Conservation (phyloP, 2,113 vertebrate genomes). For the Dicentrarchus labrax region DNA sequence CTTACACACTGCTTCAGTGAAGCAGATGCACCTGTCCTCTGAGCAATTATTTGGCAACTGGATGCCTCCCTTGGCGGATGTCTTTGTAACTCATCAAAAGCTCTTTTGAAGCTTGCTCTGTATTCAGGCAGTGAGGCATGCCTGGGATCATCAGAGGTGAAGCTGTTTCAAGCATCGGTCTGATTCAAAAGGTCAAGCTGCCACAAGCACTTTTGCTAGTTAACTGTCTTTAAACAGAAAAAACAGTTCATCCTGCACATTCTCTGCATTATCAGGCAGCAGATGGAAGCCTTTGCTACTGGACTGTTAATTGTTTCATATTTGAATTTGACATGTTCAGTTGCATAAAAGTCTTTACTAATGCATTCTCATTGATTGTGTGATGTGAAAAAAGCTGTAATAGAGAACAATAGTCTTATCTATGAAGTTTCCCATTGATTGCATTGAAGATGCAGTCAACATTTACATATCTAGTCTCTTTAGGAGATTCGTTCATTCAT, state of each 20-base stretch:
- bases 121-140: constrained; percentile 59
- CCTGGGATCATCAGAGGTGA: constrained; percentile 57
- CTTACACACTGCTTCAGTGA: constrained; percentile 32
- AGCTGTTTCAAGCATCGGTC: constrained; percentile 53
- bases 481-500: neutral
- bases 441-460: neutral
- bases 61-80: constrained; percentile 56
- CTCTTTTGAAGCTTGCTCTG: constrained; percentile 69
- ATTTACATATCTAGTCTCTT: neutral
- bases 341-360: neutral
- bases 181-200: constrained; percentile 75
- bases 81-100: constrained; percentile 64
- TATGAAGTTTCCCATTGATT: constrained; percentile 36
- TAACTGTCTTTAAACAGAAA: constrained; percentile 54
- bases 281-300: constrained; percentile 7
- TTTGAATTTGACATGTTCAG: constrained; percentile 8
- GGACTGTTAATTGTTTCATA: constrained; percentile 29
- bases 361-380: neutral
- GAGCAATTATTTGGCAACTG: constrained; percentile 60
- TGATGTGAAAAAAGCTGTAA: neutral
- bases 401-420: neutral
- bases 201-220: constrained; percentile 61
- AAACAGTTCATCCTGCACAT: neutral
- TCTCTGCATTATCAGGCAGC: constrained; percentile 32
- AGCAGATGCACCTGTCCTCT: constrained; percentile 68